Base-by-base conservation (phyloP, 2,113 vertebrate species). In the Oryzias melastigma region DNA sequence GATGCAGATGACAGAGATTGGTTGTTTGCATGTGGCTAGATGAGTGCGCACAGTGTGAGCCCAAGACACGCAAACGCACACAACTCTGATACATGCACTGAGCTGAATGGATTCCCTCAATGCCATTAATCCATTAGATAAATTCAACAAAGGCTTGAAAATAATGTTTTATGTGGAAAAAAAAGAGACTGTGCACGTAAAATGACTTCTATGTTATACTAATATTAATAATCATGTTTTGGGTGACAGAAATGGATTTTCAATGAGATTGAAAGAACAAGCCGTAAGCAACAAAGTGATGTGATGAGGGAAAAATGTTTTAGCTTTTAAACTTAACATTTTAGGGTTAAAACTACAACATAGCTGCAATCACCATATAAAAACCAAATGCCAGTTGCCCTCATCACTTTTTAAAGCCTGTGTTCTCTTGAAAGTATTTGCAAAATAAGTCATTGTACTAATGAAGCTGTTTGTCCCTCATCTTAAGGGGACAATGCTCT, bases 121-220 rank as follows among this genome's bases (percentile, higher is more conserved):
- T 71, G 84, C 90, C 87, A 91, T 91, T 90, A 91, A 90, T 82
- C 83, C 78, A 91, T 92, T 92, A 91, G 84, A 82, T 80, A 58
- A 64, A 75, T 88, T 82, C 66, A 87, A 83, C 73, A 83, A 90
- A 85, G 79, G 68, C 72, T 67, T 51, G 51, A 22, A 55, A 78
- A 77, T 75, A 50, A 77, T 74, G 74, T 73, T 78, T 83, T 58
- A 48, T 51, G 22, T 58, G 55, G n/a, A 7, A 75, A 54, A 20
- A 6, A 25, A 44, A 65, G 66, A 53, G 44, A 50, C 45, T 13
- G 49, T 16, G 52, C 71, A 58, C 20, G 51, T 44, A 71, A 62
- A 87, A 90, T 85, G 73, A 89, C 75, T 19, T 61, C 16, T 62
- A 40, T 57, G 58, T 68, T 19, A 67, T 52, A 76, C 64, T 84